Percentiles rank a stretch among this genome's conserved stretches.
These are phyloP conservation scores for Pelusios castaneus DNA, from an alignment of 2,113 vertebrate genomes.

Conservation along the genomic window DNA sequence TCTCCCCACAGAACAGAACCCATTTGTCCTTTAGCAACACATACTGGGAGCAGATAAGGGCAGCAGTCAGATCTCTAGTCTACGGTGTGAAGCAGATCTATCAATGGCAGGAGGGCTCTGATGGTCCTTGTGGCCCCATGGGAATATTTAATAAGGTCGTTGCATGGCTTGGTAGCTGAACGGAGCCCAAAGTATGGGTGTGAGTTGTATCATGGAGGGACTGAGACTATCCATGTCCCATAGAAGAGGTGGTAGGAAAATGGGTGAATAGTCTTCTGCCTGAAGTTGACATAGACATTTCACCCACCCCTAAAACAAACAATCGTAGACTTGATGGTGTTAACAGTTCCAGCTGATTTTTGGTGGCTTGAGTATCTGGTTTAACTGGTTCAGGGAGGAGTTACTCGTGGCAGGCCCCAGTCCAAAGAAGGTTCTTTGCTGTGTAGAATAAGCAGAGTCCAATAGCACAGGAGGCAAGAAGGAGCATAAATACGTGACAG, in stretches of 20 bases:
- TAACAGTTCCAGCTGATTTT: not conserved
- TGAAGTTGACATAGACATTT: too few relatives aligned
- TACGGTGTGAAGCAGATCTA: not conserved
- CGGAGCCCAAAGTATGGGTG: not conserved
- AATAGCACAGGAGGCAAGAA: not conserved
- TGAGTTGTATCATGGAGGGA: not conserved
- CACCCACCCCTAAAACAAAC: not conserved
- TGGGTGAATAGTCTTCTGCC: not conserved
- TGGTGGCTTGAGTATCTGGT: accelerated
- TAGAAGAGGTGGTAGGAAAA: not conserved
- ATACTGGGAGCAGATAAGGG: not conserved
- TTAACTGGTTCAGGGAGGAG: accelerated
- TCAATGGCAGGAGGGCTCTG: not conserved
- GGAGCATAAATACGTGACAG: accelerated
- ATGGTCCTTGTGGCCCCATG: not conserved
- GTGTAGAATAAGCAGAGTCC: accelerated
- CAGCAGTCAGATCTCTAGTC: not conserved
- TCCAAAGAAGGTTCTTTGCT: not conserved
- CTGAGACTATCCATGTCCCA: not conserved
- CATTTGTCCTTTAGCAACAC: not conserved
- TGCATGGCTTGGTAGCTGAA: not conserved
- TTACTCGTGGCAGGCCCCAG: accelerated
- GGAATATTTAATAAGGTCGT: not conserved
- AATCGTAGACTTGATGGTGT: not conserved
- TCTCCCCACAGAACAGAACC: not conserved